Percentiles rank a stretch among this genome's conserved stretches.
Conservation (phyloP, 2,797 vertebrate genomes). For the Manis pentadactyla region DNA sequence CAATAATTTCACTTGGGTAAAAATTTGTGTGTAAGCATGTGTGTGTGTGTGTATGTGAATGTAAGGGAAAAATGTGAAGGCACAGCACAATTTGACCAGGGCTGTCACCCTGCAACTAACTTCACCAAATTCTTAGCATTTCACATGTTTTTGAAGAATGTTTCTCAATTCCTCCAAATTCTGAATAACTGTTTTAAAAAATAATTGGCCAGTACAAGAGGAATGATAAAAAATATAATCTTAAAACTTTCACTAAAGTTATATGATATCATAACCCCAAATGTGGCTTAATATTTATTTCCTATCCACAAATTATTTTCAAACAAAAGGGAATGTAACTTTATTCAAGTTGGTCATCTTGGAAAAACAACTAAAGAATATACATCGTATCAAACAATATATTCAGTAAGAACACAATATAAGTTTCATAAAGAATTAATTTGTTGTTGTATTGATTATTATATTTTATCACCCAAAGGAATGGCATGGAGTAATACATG, state of each 20-base stretch:
- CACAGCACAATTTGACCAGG: not conserved
- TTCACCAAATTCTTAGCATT: not conserved
- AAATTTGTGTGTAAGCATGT: not conserved
- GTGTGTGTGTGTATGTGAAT: too few relatives aligned
- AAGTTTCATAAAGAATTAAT: not conserved
- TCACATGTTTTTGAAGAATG: not conserved
- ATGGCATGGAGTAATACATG: not conserved
- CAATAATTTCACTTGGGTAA: not conserved
- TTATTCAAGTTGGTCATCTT: not conserved
- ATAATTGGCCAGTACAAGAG: not conserved
- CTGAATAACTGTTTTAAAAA: not conserved
- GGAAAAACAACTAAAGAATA: not conserved
- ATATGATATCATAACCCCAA: not conserved
- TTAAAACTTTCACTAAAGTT: not conserved
- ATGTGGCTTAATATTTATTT: not conserved
- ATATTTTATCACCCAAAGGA: not conserved
- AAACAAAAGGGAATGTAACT: not conserved
- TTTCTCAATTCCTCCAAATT: constrained; percentile 2
- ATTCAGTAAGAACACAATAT: not conserved
- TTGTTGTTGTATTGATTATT: not conserved
- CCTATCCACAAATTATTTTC: not conserved
- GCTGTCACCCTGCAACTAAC: not conserved
- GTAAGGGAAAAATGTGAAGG: not conserved
- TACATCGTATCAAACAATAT: not conserved
- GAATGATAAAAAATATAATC: not conserved